Percentiles rank a stretch among this genome's conserved stretches.
These are phyloP conservation scores for Dissostichus mawsoni DNA, from an alignment of 2,113 vertebrate species.

Conservation along the genomic window DNA sequence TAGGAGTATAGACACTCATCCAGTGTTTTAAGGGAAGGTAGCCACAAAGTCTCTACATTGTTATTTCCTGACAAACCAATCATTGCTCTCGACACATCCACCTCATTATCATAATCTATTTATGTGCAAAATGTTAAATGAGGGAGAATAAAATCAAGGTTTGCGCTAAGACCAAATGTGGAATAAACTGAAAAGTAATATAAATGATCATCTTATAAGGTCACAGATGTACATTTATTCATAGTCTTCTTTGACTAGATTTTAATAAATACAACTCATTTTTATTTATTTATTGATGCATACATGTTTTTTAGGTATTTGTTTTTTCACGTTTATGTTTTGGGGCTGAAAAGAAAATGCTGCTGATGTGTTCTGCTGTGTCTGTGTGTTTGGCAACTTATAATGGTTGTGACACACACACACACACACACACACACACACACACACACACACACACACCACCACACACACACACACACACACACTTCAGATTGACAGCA, in stretches of 20 bases:
- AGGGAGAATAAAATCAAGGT: too few relatives aligned
- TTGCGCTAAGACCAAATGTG: background rate
- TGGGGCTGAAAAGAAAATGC: background rate
- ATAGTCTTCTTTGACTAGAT: background rate
- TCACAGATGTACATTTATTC: background rate
- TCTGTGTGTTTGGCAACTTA: conserved; percentile 44
- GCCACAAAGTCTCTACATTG: background rate
- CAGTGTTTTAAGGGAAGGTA: background rate
- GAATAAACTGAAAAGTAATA: background rate
- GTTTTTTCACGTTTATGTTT: background rate
- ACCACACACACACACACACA: conserved; percentile 16
- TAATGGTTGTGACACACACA: conserved; percentile 18
- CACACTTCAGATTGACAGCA: conserved; percentile 56
- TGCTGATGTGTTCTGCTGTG: background rate
- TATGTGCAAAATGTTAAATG: background rate
- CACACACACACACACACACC: conserved; percentile 22
- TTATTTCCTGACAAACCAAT: background rate
- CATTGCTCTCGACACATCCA: background rate
- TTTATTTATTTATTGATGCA: too few relatives aligned
- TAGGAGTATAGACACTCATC: too few relatives aligned
- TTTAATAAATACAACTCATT: background rate
- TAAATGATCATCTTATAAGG: background rate
- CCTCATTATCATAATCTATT: background rate
- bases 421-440: conserved; percentile 25
- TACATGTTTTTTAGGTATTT: background rate